Percentiles rank a stretch among this genome's conserved stretches.
Evolutionary conservation across 2,797 vertebrate species (phyloP).

Genomic region (Labeo calbasu): DNA sequence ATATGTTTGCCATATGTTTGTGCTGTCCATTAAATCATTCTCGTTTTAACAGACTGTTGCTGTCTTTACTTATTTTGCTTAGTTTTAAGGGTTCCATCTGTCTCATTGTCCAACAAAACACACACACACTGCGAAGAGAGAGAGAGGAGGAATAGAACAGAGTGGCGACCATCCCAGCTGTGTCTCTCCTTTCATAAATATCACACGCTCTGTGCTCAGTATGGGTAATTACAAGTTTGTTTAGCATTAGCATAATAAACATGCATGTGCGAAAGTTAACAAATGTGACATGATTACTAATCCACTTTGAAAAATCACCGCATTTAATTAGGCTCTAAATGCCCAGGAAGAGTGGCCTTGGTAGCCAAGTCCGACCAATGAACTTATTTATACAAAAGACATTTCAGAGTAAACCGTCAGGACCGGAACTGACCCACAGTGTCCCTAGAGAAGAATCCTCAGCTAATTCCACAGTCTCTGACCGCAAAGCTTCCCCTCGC

Average conservation of each 20-base stretch:
- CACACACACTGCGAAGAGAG: not conserved
- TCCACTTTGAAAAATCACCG: constrained; percentile 30
- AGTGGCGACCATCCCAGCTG: constrained; percentile 69
- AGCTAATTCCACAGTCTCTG: not conserved
- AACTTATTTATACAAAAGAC: not conserved
- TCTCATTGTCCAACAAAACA: constrained; percentile 29
- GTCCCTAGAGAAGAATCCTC: constrained; percentile 15
- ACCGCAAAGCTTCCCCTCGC: constrained; percentile 44
- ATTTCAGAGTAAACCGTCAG: not conserved
- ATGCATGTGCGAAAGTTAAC: constrained; percentile 67
- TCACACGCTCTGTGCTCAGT: constrained; percentile 69
- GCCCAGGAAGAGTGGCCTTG: constrained; percentile 3
- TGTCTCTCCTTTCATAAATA: constrained; percentile 73
- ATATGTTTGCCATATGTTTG: constrained; percentile 35
- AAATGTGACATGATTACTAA: constrained; percentile 59
- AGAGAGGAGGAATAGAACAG: constrained; percentile 32
- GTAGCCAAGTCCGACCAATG: constrained; percentile 1
- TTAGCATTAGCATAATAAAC: constrained; percentile 72
- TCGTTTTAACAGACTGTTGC: constrained; percentile 35
- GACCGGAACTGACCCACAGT: not conserved
- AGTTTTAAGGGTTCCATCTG: constrained; percentile 46
- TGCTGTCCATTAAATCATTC: not conserved
- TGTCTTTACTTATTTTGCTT: constrained; percentile 27
- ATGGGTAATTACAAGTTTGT: constrained; percentile 67
- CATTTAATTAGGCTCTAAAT: constrained; percentile 35